phyloP scores from a whole-genome alignment of 2,888 invertebrate genomes.

The Lamellibrachia columna region DNA sequence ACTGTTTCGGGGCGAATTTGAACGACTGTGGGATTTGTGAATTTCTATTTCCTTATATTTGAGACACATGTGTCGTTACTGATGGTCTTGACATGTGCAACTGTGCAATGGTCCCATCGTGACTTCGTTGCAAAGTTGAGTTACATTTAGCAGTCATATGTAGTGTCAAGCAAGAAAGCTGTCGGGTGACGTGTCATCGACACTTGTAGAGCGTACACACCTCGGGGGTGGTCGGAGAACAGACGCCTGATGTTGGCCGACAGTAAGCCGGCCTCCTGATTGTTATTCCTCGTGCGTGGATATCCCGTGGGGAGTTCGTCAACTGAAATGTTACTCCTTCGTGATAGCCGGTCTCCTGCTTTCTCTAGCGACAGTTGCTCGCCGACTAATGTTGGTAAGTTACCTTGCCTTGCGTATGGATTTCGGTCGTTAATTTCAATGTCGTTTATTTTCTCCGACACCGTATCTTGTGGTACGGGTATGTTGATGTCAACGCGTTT shows the following conservation, averaged over 20 bases:
- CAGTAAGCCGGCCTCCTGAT: not conserved
- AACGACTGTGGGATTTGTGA: too few species aligned
- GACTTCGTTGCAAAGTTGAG: not conserved
- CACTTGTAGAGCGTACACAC: not conserved
- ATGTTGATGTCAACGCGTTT: not conserved
- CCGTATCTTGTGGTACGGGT: not conserved
- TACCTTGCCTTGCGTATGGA: conserved; percentile 8
- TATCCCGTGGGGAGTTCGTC: not conserved
- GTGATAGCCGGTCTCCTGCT: not conserved
- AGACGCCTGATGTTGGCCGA: not conserved
- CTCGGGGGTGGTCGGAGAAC: conserved; percentile 6
- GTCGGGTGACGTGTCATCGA: not conserved
- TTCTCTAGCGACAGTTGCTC: not conserved
- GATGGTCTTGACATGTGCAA: not conserved
- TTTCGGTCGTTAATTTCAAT: not conserved
- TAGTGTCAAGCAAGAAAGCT: not conserved
- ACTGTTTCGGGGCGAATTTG: too few species aligned
- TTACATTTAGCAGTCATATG: not conserved
- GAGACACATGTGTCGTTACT: too few species aligned
- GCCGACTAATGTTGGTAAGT: not conserved
- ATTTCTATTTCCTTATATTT: too few species aligned
- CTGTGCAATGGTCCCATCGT: not conserved
- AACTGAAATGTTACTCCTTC: not conserved
- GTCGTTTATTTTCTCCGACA: not conserved
- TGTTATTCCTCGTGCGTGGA: not conserved